Evolutionary conservation across 2,888 invertebrate species (phyloP), one percentile per base, ranked within the genome.

Genomic region (Polylopha cassiicola): DNA sequence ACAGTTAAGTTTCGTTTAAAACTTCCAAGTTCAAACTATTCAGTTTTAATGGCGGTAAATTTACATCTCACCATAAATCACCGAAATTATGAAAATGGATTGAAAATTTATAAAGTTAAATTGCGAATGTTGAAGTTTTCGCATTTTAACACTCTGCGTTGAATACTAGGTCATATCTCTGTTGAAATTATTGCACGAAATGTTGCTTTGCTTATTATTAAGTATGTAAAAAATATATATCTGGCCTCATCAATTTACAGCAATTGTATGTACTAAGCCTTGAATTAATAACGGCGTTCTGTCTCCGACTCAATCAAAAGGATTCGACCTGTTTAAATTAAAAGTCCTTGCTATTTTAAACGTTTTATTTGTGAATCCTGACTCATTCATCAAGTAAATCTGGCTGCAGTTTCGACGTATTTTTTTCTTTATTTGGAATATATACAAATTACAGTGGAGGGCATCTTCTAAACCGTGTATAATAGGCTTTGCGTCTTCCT

Each of bases 401-500:
- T 34, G 36, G 33, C 18, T 13, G 23, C 47, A 44, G 47, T 54
- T 58, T 56, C 55, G 50, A 49, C 38, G 51, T 65, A 63, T 67
- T 64, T 65, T 58, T 54, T 62, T 66, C n/a, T n/a, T n/a, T n/a
- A n/a, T n/a, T n/a, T n/a, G n/a, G n/a, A n/a, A n/a, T 59, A 58
- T 65, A 66, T 45, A 75, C 68, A 80, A 79, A 81, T 79, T 77
- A 77, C 72, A 66, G 68, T 66, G 66, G 64, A 58, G 69, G 63
- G 65, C 65, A 65, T 73, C 67, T 66, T 71, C 78, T 79, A 80
- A 82, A 76, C 74, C 75, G 72, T 73, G 66, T 75, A 75, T 81
- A 81, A 81, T 79, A 79, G 73, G 75, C 71, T 70, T 73, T 65
- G 73, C 68, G 73, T 79, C 74, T 74, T 68, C 72, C 58, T 66